Percentiles rank a stretch among this genome's conserved stretches.
Evolutionary conservation across 2,888 invertebrate genomes (phyloP).

Genomic region (Helleia helle): DNA sequence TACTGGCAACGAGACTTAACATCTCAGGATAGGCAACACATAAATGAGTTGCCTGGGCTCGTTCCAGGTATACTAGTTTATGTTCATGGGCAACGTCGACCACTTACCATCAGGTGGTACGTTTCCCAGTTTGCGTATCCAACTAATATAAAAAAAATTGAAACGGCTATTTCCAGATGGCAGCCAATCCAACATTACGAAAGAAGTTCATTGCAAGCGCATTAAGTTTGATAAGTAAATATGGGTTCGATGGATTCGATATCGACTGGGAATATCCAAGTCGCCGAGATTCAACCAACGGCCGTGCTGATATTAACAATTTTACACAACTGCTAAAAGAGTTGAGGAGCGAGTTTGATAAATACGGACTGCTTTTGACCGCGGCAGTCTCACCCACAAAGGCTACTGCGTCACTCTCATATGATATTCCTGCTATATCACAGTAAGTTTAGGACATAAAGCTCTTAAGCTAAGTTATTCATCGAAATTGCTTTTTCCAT

Average conservation of each 20-base stretch:
- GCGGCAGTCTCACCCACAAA: conserved; percentile 75
- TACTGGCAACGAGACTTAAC: too few relatives aligned
- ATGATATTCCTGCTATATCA: conserved; percentile 72
- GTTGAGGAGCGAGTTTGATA: conserved; percentile 66
- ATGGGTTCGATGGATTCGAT: conserved; percentile 81
- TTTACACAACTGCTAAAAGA: conserved; percentile 71
- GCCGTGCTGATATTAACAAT: conserved; percentile 57
- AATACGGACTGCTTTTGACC: conserved; percentile 64
- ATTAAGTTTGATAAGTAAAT: conserved; percentile 60
- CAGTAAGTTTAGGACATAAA: conserved; percentile 40
- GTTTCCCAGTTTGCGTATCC: too few relatives aligned
- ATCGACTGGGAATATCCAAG: conserved; percentile 83
- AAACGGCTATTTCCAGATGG: conserved; percentile 48
- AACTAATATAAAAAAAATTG: too few relatives aligned
- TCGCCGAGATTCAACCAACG: conserved; percentile 63
- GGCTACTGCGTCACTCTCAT: conserved; percentile 64
- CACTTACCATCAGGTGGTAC: too few relatives aligned
- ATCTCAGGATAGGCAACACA: too few relatives aligned
- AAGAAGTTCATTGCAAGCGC: conserved; percentile 64
- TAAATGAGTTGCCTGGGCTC: too few relatives aligned
- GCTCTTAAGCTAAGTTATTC: too few relatives aligned
- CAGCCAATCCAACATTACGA: conserved; percentile 49
- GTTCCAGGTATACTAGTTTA: too few relatives aligned
- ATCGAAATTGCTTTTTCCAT: too few relatives aligned
- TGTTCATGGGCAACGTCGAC: too few relatives aligned